These are phyloP conservation scores for Meganola albula DNA, from an alignment of 2,888 invertebrate genomes.

Conservation along the genomic window DNA sequence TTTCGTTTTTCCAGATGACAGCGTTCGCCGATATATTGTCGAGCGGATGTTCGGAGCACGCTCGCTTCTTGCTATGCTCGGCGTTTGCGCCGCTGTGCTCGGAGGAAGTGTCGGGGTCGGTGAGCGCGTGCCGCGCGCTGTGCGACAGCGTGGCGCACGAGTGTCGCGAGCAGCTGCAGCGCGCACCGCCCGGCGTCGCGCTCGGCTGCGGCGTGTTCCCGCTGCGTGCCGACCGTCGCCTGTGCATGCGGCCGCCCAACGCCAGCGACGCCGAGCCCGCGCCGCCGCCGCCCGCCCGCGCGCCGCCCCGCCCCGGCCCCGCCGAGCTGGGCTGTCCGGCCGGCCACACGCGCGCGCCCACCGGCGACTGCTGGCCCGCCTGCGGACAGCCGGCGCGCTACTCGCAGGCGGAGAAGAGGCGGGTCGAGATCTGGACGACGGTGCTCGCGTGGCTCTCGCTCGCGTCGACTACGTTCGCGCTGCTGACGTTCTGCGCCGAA, in stretches of 20 bases:
- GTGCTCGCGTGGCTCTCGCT: slow-evolving; percentile 88
- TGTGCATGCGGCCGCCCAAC: slow-evolving; percentile 86
- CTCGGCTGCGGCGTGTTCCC: slow-evolving; percentile 90
- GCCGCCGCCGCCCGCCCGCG: slow-evolving; percentile 57
- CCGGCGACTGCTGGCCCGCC: slow-evolving; percentile 80
- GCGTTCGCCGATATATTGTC: slow-evolving; percentile 84
- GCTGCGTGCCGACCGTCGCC: slow-evolving; percentile 80
- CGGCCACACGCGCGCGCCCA: slow-evolving; percentile 76
- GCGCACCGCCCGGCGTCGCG: slow-evolving; percentile 84
- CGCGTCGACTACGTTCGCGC: slow-evolving; percentile 88
- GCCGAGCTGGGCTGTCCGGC: slow-evolving; percentile 75
- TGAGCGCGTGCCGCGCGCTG: slow-evolving; percentile 90
- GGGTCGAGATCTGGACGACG: slow-evolving; percentile 85
- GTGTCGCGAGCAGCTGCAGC: slow-evolving; percentile 83
- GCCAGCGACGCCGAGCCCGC: slow-evolving; percentile 64
- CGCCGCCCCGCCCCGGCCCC: slow-evolving; percentile 62
- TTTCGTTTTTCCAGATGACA: slow-evolving; percentile 79
- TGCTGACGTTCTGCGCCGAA: slow-evolving; percentile 93
- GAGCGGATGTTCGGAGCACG: slow-evolving; percentile 87
- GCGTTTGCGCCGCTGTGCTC: slow-evolving; percentile 95
- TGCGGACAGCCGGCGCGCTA: slow-evolving; percentile 84
- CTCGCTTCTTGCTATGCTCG: slow-evolving; percentile 92
- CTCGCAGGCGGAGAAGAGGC: slow-evolving; percentile 81
- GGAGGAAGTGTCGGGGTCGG: slow-evolving; percentile 88
- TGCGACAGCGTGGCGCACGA: slow-evolving; percentile 87